These are phyloP conservation scores for Mandrillus leucophaeus DNA, from an alignment of 2,113 vertebrate genomes.

Conservation along the genomic window DNA sequence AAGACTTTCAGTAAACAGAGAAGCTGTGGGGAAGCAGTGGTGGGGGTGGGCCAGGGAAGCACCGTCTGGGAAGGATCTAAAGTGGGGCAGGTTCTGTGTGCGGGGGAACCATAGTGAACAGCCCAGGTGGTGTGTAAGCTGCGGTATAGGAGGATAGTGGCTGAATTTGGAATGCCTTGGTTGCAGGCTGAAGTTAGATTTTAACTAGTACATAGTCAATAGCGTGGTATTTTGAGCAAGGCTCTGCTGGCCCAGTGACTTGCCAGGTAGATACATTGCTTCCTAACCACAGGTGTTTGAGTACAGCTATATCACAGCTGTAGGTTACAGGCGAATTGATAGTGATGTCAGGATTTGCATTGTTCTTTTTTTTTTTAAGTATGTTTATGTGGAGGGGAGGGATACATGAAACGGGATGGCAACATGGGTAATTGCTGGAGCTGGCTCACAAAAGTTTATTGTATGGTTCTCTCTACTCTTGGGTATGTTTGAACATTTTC, in stretches of 20 bases:
- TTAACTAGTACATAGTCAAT: neutral
- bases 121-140: too few relatives aligned
- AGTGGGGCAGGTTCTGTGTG: neutral
- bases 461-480: neutral
- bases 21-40: neutral
- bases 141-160: too few relatives aligned
- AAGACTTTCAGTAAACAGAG: neutral
- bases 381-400: neutral
- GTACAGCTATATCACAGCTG: neutral
- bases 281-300: neutral
- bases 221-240: neutral
- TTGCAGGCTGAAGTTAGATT: neutral
- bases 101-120: fast-evolving
- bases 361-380: neutral
- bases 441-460: neutral
- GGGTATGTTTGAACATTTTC: neutral
- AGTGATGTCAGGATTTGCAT: neutral
- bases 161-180: neutral
- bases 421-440: neutral
- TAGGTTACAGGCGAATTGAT: neutral
- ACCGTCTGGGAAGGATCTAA: neutral
- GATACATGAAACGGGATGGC: neutral
- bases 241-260: neutral
- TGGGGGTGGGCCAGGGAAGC: neutral
- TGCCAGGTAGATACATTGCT: neutral